A percentile compares a stretch with the other conserved stretches of the same genome.
Conservation (phyloP, 2,888 invertebrate genomes). For the Brenthis daphne region DNA sequence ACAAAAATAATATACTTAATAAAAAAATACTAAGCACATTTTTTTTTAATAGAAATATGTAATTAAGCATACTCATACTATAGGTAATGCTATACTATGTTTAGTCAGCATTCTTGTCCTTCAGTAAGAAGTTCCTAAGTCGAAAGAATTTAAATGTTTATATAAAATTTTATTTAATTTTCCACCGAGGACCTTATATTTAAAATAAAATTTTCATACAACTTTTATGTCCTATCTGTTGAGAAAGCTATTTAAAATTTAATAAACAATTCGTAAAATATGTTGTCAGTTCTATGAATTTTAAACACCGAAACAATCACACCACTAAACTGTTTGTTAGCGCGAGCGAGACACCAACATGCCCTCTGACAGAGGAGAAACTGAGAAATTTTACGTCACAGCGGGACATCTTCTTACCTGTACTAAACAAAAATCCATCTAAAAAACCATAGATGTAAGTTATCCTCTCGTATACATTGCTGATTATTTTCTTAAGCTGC, state of each 20-base stretch:
- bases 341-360: constrained; percentile 70
- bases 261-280: no score
- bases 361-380: constrained; percentile 74
- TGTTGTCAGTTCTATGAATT: constrained; percentile 40
- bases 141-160: no score
- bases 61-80: no score
- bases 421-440: constrained; percentile 42
- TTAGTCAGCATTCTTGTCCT: no score
- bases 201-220: neutral
- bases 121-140: no score
- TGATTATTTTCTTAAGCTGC: constrained; percentile 34
- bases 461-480: constrained; percentile 42
- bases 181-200: no score
- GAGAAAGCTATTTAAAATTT: neutral
- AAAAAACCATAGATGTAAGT: neutral
- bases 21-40: no score
- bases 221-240: neutral
- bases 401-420: constrained; percentile 69
- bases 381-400: constrained; percentile 79
- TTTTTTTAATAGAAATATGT: no score
- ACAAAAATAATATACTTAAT: neutral
- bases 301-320: constrained; percentile 60
- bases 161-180: no score
- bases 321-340: constrained; percentile 74
- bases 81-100: no score